A percentile compares a stretch with the other conserved stretches of the same genome.
phyloP scores from a whole-genome alignment of 2,113 vertebrate species.

The Myocastor coypus region DNA sequence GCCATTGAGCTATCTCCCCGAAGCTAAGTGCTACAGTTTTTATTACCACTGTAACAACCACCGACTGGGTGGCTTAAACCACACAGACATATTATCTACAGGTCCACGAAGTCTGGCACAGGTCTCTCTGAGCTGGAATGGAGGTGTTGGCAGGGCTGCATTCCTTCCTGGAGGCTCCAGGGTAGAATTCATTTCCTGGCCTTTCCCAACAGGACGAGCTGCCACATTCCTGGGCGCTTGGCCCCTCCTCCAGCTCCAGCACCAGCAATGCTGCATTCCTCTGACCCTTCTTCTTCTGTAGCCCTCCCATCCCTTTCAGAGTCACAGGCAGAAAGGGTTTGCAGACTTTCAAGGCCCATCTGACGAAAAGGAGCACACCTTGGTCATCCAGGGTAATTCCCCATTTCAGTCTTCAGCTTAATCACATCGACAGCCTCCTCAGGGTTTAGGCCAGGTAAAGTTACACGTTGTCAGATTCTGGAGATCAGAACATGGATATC shows the following conservation, averaged over 20 bases:
- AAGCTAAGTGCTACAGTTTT: background rate
- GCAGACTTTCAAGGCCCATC: background rate
- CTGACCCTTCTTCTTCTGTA: background rate
- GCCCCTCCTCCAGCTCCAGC: background rate
- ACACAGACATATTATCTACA: background rate
- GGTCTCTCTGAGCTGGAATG: background rate
- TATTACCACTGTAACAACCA: background rate
- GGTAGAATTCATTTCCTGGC: conserved; percentile 27
- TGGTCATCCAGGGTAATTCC: background rate
- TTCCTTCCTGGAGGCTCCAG: conserved; percentile 6
- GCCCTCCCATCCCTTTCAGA: background rate
- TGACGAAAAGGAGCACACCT: background rate
- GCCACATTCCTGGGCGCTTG: background rate
- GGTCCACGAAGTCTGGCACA: background rate
- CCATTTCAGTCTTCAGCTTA: background rate
- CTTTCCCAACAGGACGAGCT: background rate
- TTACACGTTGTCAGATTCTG: background rate
- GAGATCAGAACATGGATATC: background rate
- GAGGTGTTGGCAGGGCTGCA: background rate
- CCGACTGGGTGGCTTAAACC: background rate
- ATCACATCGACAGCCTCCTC: background rate
- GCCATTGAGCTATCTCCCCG: too few species aligned
- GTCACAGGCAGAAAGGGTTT: background rate
- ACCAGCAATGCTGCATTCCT: background rate
- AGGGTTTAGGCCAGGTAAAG: background rate